These are phyloP conservation scores for Grantiella picta DNA, from an alignment of 2,113 vertebrate species.

Conservation along the genomic window DNA sequence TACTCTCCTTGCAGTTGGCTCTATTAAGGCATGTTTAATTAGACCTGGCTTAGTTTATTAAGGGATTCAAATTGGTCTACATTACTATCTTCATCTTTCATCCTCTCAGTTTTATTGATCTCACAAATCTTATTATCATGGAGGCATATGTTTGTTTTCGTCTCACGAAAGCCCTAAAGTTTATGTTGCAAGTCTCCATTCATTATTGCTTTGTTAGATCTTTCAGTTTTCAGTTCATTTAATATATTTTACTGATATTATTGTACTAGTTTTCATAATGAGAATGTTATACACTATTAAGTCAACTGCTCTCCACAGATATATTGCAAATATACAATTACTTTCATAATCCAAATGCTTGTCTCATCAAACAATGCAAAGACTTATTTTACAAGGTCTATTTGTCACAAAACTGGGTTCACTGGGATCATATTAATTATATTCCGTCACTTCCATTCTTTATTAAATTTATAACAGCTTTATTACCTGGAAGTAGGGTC, in stretches of 20 bases:
- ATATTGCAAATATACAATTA: neutral
- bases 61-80: neutral
- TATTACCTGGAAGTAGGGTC: neutral
- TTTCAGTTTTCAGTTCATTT: neutral
- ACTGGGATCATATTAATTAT: neutral
- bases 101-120: neutral
- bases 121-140: neutral
- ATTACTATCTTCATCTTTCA: neutral
- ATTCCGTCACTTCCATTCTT: neutral
- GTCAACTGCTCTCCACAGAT: neutral
- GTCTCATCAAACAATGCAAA: neutral
- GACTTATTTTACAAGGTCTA: neutral
- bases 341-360: neutral
- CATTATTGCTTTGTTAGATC: neutral
- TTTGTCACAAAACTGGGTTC: neutral
- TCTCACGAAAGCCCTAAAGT: neutral
- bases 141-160: neutral
- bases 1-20: neutral
- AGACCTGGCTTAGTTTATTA: neutral
- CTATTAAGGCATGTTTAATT: neutral
- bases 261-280: neutral
- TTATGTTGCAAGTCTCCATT: neutral
- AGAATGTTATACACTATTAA: neutral
- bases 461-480: slow-evolving; percentile 12
- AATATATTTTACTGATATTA: neutral